phyloP scores from a whole-genome alignment of 2,888 invertebrate species.

The Trachelus troglodyta region DNA sequence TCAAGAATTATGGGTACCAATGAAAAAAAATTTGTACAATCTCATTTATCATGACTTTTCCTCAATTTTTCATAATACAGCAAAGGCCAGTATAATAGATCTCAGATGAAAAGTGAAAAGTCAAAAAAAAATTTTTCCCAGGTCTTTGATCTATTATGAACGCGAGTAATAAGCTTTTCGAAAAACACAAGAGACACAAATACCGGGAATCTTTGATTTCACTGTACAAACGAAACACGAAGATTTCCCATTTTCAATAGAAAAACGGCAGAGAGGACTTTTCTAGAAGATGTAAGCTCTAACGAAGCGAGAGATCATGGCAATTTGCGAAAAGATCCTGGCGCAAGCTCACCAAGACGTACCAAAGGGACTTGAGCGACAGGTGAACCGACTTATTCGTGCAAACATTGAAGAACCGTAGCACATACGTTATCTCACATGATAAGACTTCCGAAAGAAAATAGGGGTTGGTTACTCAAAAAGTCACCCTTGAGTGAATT shows the following conservation, averaged over 20 bases:
- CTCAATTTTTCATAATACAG: neutral
- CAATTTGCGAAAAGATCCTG: neutral
- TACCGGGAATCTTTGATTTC: neutral
- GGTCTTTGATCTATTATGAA: constrained; percentile 10
- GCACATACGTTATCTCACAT: neutral
- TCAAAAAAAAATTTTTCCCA: neutral
- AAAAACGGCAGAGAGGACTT: no score
- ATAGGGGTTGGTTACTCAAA: no score
- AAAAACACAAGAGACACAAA: neutral
- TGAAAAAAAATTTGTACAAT: neutral
- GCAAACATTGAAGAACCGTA: neutral
- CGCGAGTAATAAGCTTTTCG: constrained; percentile 11
- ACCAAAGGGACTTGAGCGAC: neutral
- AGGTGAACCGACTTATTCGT: neutral
- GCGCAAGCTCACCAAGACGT: neutral
- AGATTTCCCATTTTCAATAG: no score
- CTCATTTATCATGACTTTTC: neutral
- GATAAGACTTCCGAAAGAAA: neutral
- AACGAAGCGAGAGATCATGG: no score
- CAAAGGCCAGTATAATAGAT: neutral
- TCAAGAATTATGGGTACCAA: no score
- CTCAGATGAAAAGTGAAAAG: neutral
- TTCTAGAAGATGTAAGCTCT: no score
- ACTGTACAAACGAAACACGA: no score
- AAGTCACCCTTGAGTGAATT: no score